Evolutionary conservation across 2,888 invertebrate genomes (phyloP), one percentile per base, ranked within the genome.

Genomic region (Taphrorychus bicolor): DNA sequence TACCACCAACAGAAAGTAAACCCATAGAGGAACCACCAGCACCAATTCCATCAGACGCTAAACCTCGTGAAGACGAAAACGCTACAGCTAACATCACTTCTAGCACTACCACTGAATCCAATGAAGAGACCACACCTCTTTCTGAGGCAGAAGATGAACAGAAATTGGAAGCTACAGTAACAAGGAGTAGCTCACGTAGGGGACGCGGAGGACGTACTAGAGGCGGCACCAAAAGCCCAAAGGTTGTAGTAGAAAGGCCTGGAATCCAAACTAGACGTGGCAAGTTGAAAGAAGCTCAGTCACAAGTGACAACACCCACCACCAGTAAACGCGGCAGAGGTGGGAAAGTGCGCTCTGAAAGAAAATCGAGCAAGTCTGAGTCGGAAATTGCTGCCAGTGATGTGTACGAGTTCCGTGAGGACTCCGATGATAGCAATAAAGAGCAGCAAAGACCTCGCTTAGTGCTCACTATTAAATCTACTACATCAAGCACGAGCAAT

Each of bases 351-450:
- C 86, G 84, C 77, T 81, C 81, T 11, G 87, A 87, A 72, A 84
- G 87, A 71, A 87, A 86, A 80, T 76, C 83, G 0, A 84, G 83
- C 2, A 85, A 84, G 76, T 84, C 83, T 7, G 88, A 84, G 72
- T 84, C 83, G 9, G 88, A 84, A 70, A 86, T 84, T 73, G 82
- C 86, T 54, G 70, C 76, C 5, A 89, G 91, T 7, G 95, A 95
- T 77, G 88, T 96, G 2, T 96, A 95, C 78, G 95, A 95, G 80
- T 96, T 96, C 79, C 90, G 92, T 73, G 95, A 95, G 78, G 95
- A 95, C 80, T 92, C 93, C 3, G 91, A 91, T 42, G 95, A 95
- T 77, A 82, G 80, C 49, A 86, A 89, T 21, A 84, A 83, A 65
- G 87, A 88, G 77, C 82, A 85, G 61, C 86, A 93, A 52, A n/a